Percentiles rank a stretch among this genome's conserved stretches.
Evolutionary conservation across 1,140 invertebrate species (phyloP).

Genomic region (Geopemphigus sp.): DNA sequence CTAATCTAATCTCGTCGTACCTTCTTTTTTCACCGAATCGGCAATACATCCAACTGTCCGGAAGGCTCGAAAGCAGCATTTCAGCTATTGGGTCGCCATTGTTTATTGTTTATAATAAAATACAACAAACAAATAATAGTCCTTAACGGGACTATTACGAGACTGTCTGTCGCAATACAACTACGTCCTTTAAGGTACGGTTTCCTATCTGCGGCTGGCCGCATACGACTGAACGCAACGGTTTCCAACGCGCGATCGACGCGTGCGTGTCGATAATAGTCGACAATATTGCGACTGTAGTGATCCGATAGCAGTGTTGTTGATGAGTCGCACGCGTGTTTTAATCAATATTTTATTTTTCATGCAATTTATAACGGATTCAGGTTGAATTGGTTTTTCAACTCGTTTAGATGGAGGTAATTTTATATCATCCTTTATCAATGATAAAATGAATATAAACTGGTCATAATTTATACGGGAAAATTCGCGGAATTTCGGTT

Average conservation of each 20-base stretch:
- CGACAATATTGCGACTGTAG: not conserved
- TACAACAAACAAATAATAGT: no score
- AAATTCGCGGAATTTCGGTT: constrained; percentile 11
- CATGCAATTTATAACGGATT: not conserved
- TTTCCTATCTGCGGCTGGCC: no score
- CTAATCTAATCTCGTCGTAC: no score
- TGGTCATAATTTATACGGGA: constrained; percentile 1
- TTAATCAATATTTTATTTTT: not conserved
- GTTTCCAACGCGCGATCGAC: not conserved
- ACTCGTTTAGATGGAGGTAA: constrained; percentile 4
- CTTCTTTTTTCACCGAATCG: no score
- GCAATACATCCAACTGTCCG: no score
- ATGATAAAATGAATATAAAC: not conserved
- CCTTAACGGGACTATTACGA: no score
- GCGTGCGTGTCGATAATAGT: not conserved
- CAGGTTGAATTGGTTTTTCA: not conserved
- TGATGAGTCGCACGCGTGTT: not conserved
- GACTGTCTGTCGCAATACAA: no score
- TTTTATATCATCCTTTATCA: not conserved
- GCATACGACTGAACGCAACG: not conserved
- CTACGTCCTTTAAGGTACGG: no score
- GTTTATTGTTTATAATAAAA: no score
- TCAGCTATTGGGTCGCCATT: no score
- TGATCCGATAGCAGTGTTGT: not conserved
- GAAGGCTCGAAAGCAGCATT: no score